Percentiles rank a stretch among this genome's conserved stretches.
phyloP scores from a whole-genome alignment of 2,888 invertebrate species.

The Drosophila nigritarsus region DNA sequence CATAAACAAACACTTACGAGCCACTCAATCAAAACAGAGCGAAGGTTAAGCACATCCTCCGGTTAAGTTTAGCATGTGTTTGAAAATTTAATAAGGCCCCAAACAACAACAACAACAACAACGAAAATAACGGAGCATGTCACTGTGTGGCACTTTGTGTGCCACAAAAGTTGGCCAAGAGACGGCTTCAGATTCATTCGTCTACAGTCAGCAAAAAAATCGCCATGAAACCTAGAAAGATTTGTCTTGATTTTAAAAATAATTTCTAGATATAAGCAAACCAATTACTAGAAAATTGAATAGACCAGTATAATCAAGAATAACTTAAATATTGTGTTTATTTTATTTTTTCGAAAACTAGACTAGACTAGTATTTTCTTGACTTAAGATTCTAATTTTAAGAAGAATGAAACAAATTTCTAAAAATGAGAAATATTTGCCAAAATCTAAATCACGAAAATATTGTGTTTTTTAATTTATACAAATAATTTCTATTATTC shows the following conservation, averaged over 20 bases:
- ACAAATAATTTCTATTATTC: too few relatives aligned
- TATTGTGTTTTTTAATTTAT: too few relatives aligned
- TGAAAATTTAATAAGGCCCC: constrained; percentile 74
- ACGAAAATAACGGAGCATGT: constrained; percentile 16
- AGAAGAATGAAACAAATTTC: too few relatives aligned
- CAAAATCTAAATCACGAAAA: too few relatives aligned
- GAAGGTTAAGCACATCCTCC: constrained; percentile 78
- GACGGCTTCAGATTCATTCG: constrained; percentile 19
- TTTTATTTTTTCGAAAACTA: too few relatives aligned
- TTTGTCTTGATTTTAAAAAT: neutral
- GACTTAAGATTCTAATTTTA: too few relatives aligned
- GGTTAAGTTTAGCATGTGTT: constrained; percentile 80
- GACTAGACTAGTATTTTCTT: too few relatives aligned
- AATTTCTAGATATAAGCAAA: neutral
- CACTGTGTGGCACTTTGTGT: constrained; percentile 18
- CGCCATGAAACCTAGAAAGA: neutral
- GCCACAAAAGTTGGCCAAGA: constrained; percentile 46
- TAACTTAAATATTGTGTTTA: too few relatives aligned
- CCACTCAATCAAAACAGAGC: constrained; percentile 78
- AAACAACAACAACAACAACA: constrained; percentile 24
- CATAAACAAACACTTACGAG: constrained; percentile 71
- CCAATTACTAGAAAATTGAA: neutral
- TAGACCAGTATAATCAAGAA: neutral
- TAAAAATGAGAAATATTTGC: too few relatives aligned
- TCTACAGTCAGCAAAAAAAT: constrained; percentile 1